These are phyloP conservation scores for Cydia pomonella DNA, from an alignment of 1,140 invertebrate genomes.

Conservation along the genomic window DNA sequence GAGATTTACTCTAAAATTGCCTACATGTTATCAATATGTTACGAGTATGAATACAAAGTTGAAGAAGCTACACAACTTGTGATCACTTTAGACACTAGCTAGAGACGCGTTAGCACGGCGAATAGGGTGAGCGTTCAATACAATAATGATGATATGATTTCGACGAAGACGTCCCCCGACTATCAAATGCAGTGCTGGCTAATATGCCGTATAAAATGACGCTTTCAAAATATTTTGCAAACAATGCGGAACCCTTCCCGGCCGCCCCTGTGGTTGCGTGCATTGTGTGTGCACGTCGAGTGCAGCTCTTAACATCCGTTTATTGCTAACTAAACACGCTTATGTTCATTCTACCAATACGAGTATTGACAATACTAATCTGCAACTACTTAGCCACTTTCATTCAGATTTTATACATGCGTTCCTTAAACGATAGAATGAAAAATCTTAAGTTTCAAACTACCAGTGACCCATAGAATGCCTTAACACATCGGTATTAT, in stretches of 20 bases:
- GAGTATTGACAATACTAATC: constrained; percentile 5
- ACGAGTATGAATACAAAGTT: not conserved
- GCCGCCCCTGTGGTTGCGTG: constrained; percentile 52
- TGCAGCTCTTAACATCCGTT: constrained; percentile 58
- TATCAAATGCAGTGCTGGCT: constrained; percentile 71
- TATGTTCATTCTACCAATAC: constrained; percentile 38
- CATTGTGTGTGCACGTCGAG: constrained; percentile 60
- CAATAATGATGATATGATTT: constrained; percentile 74
- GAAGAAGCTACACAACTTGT: constrained; percentile 34
- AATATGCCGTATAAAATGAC: constrained; percentile 78
- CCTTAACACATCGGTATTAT: too few species aligned
- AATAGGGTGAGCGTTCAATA: constrained; percentile 51
- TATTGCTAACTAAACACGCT: constrained; percentile 56
- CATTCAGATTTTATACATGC: not conserved
- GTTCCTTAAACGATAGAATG: not conserved
- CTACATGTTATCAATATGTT: not conserved
- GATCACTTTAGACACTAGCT: constrained; percentile 39
- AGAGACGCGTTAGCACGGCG: constrained; percentile 30
- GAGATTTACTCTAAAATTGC: not conserved
- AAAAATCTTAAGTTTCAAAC: too few species aligned
- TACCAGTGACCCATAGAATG: too few species aligned
- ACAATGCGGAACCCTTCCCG: constrained; percentile 71
- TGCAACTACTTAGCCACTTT: not conserved
- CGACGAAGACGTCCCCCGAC: constrained; percentile 62
- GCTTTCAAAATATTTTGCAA: constrained; percentile 80